Conservation (phyloP, 2,888 invertebrate species). For the Sacculina carcini region DNA sequence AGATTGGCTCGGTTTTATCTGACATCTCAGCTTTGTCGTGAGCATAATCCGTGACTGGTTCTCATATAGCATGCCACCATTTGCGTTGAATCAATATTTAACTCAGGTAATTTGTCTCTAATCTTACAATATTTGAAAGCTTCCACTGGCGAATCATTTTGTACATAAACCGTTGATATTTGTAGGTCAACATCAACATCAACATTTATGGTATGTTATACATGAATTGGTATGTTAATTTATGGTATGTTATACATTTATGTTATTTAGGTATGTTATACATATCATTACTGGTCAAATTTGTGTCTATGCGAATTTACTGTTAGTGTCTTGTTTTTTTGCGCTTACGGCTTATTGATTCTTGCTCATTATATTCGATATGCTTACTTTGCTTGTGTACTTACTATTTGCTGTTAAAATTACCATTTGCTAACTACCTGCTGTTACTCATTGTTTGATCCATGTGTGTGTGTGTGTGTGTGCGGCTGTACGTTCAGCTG, state of each 20-base stretch:
- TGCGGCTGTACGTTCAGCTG: background rate
- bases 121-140: no score
- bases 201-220: background rate
- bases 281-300: background rate
- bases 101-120: no score
- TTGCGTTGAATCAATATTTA: background rate
- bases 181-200: background rate
- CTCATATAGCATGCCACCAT: no score
- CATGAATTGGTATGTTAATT: background rate
- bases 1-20: no score
- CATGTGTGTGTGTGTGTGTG: background rate
- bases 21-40: no score
- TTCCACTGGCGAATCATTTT: no score
- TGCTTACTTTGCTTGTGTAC: background rate
- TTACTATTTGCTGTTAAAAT: background rate
- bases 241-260: background rate
- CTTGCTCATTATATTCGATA: no score
- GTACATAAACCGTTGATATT: background rate
- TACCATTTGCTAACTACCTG: no score
- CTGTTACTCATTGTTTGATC: no score
- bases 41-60: no score
- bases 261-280: background rate
- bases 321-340: no score
- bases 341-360: no score
- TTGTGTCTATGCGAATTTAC: constrained; percentile 2